These are phyloP conservation scores for Syrrhaptes paradoxus DNA, from an alignment of 2,113 vertebrate genomes.

Conservation along the genomic window DNA sequence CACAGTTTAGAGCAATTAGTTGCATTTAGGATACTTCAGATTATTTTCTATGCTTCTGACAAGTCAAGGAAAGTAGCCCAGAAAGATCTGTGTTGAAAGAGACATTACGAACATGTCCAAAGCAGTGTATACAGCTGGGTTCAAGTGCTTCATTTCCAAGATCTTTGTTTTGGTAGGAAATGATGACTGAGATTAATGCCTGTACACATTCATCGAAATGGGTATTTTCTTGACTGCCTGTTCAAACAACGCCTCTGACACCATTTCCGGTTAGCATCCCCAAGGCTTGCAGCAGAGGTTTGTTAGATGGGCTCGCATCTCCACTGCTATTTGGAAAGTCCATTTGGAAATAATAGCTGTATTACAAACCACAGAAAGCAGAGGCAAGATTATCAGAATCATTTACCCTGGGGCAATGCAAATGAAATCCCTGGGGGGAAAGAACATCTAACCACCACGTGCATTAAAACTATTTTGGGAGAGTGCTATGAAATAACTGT, in stretches of 20 bases:
- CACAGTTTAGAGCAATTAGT: slow-evolving; percentile 37
- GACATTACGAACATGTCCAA: background rate
- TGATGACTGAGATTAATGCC: slow-evolving; percentile 39
- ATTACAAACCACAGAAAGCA: slow-evolving; percentile 24
- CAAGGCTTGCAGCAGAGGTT: background rate
- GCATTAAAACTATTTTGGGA: background rate
- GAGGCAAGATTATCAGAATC: slow-evolving; percentile 15
- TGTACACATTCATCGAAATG: slow-evolving; percentile 19
- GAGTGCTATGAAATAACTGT: background rate
- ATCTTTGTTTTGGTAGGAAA: slow-evolving; percentile 41
- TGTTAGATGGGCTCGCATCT: background rate
- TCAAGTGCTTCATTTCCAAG: slow-evolving; percentile 29
- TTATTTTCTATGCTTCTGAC: background rate
- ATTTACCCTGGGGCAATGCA: background rate
- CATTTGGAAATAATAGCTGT: slow-evolving; percentile 48
- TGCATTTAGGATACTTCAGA: background rate
- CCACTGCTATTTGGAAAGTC: slow-evolving; percentile 14
- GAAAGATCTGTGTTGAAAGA: slow-evolving; percentile 26
- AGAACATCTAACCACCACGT: background rate
- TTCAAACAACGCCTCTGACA: background rate
- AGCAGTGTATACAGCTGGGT: slow-evolving; percentile 2
- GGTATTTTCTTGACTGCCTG: slow-evolving; percentile 38
- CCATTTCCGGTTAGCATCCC: background rate
- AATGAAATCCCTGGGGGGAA: background rate
- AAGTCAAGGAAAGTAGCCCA: background rate